Conservation (phyloP, 2,797 vertebrate genomes). For the Enteromius trimaculatus region DNA sequence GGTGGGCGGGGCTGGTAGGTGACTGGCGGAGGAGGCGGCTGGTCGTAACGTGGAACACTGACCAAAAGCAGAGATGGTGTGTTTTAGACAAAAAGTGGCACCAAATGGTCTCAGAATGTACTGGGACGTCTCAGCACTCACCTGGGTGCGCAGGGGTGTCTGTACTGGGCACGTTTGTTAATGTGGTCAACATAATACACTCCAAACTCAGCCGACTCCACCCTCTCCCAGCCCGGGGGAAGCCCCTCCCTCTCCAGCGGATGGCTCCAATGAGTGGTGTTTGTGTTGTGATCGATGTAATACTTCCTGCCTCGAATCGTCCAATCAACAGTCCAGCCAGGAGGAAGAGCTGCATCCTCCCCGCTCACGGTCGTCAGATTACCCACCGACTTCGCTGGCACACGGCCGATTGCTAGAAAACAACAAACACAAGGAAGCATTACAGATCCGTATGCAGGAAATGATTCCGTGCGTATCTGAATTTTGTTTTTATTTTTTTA, state of each 20-base stretch:
- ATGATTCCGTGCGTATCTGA: not conserved
- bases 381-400: slow-evolving; percentile 95
- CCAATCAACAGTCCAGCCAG: slow-evolving; percentile 98
- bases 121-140: slow-evolving; percentile 56
- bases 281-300: slow-evolving; percentile 98
- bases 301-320: slow-evolving; percentile 97
- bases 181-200: slow-evolving; percentile 98
- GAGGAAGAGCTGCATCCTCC: slow-evolving; percentile 92
- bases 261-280: slow-evolving; percentile 99
- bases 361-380: slow-evolving; percentile 90
- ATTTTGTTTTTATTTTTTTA: not conserved
- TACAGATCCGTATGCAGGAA: not conserved
- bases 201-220: slow-evolving; percentile 93
- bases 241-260: slow-evolving; percentile 95
- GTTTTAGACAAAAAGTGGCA: not conserved
- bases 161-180: slow-evolving; percentile 95
- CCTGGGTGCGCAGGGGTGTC: slow-evolving; percentile 97
- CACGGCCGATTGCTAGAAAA: slow-evolving; percentile 88
- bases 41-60: slow-evolving; percentile 96
- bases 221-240: slow-evolving; percentile 96
- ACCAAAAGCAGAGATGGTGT: slow-evolving; percentile 8
- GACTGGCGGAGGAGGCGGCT: slow-evolving; percentile 90
- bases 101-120: not conserved
- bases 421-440: not conserved
- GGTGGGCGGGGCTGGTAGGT: slow-evolving; percentile 88